phyloP scores from a whole-genome alignment of 35 echinoderm and acorn worm genomes.

The Heliocidaris tuberculata region DNA sequence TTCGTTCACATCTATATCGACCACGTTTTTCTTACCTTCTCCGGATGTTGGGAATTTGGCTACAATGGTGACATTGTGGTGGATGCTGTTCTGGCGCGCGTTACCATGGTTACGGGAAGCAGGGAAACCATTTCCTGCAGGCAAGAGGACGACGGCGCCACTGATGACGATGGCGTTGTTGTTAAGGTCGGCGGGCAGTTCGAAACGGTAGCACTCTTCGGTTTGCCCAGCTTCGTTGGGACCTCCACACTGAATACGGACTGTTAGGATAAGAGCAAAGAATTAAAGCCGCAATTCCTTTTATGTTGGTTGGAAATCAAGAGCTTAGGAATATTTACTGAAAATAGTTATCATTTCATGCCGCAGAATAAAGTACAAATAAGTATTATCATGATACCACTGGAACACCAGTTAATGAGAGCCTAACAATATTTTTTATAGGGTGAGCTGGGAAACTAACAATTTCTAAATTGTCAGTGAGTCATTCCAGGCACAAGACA shows the following conservation, averaged over 20 bases:
- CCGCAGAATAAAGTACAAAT: too few relatives aligned
- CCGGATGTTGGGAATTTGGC: constrained; percentile 23
- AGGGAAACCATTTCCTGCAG: not conserved
- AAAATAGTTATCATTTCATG: too few relatives aligned
- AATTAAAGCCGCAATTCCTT: not conserved
- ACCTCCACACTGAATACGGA: not conserved
- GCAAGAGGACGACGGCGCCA: not conserved
- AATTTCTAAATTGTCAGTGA: too few relatives aligned
- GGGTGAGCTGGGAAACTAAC: too few relatives aligned
- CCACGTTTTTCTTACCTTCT: not conserved
- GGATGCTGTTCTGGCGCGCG: not conserved
- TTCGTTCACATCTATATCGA: not conserved
- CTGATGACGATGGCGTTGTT: constrained; percentile 8
- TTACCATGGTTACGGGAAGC: not conserved
- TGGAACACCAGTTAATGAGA: too few relatives aligned
- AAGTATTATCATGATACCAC: too few relatives aligned
- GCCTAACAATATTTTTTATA: too few relatives aligned
- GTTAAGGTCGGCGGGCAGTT: constrained; percentile 8
- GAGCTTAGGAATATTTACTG: not conserved
- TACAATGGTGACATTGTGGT: constrained; percentile 4
- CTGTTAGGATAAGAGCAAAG: not conserved
- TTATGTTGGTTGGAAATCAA: not conserved
- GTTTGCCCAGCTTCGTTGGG: not conserved
- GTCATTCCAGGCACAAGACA: too few relatives aligned
- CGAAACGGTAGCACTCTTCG: constrained; percentile 26